phyloP scores from a whole-genome alignment of 2,888 invertebrate genomes.

The Anthrax anthrax region DNA sequence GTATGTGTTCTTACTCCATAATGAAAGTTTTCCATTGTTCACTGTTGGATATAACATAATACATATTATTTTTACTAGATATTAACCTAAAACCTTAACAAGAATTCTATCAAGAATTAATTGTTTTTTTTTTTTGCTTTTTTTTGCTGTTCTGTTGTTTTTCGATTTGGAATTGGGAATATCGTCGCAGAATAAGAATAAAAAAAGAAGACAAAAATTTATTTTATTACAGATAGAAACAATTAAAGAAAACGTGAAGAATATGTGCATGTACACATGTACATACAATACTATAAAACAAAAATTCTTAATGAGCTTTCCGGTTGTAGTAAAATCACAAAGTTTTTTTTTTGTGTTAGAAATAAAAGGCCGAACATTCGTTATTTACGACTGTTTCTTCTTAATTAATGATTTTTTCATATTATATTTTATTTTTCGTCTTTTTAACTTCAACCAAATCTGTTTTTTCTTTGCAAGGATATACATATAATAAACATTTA shows the following conservation, averaged over 20 bases:
- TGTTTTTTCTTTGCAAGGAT: too few species aligned
- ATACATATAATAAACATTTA: too few species aligned
- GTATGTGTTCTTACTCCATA: too few species aligned
- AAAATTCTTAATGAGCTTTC: conserved; percentile 8
- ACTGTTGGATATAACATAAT: neutral
- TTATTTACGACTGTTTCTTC: conserved; percentile 10
- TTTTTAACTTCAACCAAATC: too few species aligned
- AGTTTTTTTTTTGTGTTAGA: neutral
- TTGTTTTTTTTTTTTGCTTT: neutral
- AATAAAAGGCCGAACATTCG: neutral
- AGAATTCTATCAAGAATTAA: conserved; percentile 5
- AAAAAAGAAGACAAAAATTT: too few species aligned
- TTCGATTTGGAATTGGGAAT: neutral
- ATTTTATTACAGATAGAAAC: neutral
- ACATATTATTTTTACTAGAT: neutral
- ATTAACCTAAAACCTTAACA: conserved; percentile 2
- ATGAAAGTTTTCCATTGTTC: neutral
- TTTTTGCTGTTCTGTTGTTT: neutral
- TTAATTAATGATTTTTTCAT: conserved; percentile 10
- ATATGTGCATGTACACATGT: neutral
- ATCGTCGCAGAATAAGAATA: neutral
- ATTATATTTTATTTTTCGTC: neutral
- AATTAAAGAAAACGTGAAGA: neutral
- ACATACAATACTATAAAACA: neutral
- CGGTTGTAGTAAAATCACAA: conserved; percentile 1